Evolutionary conservation across 2,113 vertebrate genomes (phyloP), one percentile per base, ranked within the genome.

Genomic region (Girardinichthys multiradiatus): DNA sequence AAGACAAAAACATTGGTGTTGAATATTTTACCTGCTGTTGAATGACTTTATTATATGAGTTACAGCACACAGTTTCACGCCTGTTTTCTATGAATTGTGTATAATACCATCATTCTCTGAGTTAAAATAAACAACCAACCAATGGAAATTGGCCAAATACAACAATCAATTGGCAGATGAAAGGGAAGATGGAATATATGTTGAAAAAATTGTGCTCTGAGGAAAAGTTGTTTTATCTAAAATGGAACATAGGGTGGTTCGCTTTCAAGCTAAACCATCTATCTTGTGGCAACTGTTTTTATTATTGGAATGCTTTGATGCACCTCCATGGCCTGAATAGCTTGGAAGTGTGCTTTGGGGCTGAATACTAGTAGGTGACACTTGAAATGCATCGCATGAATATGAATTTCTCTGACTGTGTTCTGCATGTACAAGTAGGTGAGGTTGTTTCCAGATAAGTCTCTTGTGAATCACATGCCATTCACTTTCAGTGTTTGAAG

Each of bases 261-360:
- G 5, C 58, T 63, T 54, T 69, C 71, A 74, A 79, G 70, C 73
- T 68, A 39, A 83, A 84, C 65, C 77, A 75, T 79, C 74, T 70
- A 73, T 76, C 70, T 68, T 57, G 62, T 69, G 69, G 76, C 69
- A 48, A 63, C 76, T 3, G 66, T 61, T 82, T 61, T 82, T 77
- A 87, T 86, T 83, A 89, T 89, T 82, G 83, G 81, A 60, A 76
- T 76, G 77, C 81, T 87, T 91, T 90, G 81, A 91, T 89, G 87
- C 87, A 84, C 84, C 84, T 89, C 64, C 87, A 83, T 69, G 81
- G 74, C 74, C 83, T 70, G 67, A 72, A 61, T 57, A 68, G 57
- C 77, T 72, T 24, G 70, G 61, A 77, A 77, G 79, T 75, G 65
- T 67, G 77, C 81, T 83, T 72, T 19, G 82, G 79, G 70, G 76